phyloP scores from a whole-genome alignment of 2,888 invertebrate genomes.

The Leptopilina syphax region DNA sequence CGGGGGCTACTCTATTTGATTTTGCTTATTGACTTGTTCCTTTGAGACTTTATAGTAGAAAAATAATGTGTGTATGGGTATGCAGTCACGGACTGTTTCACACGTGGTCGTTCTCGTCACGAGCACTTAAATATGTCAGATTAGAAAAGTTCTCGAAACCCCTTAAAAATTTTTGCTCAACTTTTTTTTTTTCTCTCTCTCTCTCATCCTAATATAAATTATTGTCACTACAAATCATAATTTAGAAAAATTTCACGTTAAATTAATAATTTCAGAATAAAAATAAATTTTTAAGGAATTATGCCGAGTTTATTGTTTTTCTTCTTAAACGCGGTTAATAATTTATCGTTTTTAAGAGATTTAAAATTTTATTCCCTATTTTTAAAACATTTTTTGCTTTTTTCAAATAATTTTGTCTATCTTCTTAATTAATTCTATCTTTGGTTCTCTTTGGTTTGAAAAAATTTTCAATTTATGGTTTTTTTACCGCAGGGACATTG shows the following conservation, averaged over 20 bases:
- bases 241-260: neutral
- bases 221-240: neutral
- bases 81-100: constrained; percentile 38
- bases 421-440: no score
- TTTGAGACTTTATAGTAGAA: neutral
- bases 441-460: no score
- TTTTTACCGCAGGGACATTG: no score
- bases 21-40: constrained; percentile 28
- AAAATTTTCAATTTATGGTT: no score
- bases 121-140: constrained; percentile 35
- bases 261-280: neutral
- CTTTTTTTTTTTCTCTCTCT: neutral
- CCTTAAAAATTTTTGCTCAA: neutral
- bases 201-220: neutral
- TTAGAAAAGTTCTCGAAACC: constrained; percentile 24
- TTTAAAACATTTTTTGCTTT: no score
- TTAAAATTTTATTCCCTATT: no score
- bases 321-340: neutral
- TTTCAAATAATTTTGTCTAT: no score
- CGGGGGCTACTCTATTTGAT: constrained; percentile 56
- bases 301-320: neutral
- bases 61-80: constrained; percentile 28
- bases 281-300: neutral
- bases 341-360: no score
- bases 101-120: constrained; percentile 37